Percentiles rank a stretch among this genome's conserved stretches.
These are phyloP conservation scores for Dissostichus mawsoni DNA, from an alignment of 2,113 vertebrate species.

Conservation along the genomic window DNA sequence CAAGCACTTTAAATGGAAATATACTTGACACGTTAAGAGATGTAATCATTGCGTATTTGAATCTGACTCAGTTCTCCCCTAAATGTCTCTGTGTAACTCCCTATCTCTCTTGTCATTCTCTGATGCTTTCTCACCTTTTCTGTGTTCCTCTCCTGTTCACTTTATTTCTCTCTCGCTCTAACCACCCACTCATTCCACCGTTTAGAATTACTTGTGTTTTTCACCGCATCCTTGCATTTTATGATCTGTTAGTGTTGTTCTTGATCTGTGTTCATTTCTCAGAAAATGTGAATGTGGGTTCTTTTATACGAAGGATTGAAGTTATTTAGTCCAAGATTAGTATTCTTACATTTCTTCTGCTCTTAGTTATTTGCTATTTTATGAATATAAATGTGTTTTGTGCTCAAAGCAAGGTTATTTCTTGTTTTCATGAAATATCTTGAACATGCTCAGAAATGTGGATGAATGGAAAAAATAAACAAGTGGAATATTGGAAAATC, in stretches of 20 bases:
- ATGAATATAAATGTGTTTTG: not conserved
- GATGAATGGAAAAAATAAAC: not conserved
- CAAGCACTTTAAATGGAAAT: constrained; percentile 97
- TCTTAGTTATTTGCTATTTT: constrained; percentile 4
- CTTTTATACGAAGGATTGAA: constrained; percentile 61
- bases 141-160: constrained; percentile 33
- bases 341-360: not conserved
- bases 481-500: not conserved
- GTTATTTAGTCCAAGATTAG: constrained; percentile 46
- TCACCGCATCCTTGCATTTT: constrained; percentile 43
- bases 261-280: constrained; percentile 45
- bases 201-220: constrained; percentile 42
- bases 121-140: constrained; percentile 46
- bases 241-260: constrained; percentile 45
- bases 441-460: not conserved
- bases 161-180: constrained; percentile 24
- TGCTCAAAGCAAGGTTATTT: not conserved
- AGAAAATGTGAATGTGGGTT: constrained; percentile 19
- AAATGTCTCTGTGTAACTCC: constrained; percentile 46
- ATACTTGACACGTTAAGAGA: constrained; percentile 91
- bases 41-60: constrained; percentile 92
- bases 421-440: constrained; percentile 6
- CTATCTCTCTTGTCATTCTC: constrained; percentile 40
- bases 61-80: constrained; percentile 86
- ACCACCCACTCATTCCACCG: constrained; percentile 37